A percentile compares a stretch with the other conserved stretches of the same genome.
These are phyloP conservation scores for Lysandra bellargus DNA, from an alignment of 2,888 invertebrate genomes.

Conservation along the genomic window DNA sequence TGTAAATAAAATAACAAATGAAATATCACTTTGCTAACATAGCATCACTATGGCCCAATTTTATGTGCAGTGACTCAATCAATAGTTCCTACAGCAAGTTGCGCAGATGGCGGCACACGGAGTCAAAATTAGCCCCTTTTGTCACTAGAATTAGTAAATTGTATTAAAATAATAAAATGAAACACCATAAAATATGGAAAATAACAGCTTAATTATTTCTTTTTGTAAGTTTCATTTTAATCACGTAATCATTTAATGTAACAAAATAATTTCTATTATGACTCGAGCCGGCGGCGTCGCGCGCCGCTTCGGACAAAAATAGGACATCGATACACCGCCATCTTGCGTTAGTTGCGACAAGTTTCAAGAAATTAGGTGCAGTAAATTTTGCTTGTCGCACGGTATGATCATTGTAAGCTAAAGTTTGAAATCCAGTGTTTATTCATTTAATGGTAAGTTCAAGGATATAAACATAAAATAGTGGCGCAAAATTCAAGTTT, in stretches of 20 bases:
- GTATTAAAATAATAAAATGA: not conserved
- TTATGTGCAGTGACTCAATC: slow-evolving; percentile 18
- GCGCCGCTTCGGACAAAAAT: slow-evolving; percentile 37
- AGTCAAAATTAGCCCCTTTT: slow-evolving; percentile 41
- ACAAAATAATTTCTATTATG: slow-evolving; percentile 39
- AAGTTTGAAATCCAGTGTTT: slow-evolving; percentile 58
- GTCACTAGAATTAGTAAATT: not conserved
- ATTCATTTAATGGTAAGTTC: slow-evolving; percentile 66
- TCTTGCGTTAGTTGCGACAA: slow-evolving; percentile 71
- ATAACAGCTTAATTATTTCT: not conserved
- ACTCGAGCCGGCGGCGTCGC: slow-evolving; percentile 40
- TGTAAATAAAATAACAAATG: slow-evolving; percentile 34
- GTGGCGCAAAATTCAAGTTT: slow-evolving; percentile 72
- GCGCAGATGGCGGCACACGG: slow-evolving; percentile 63
- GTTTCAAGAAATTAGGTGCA: slow-evolving; percentile 60
- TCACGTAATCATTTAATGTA: not conserved
- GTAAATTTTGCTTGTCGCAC: slow-evolving; percentile 53
- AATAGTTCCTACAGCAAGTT: slow-evolving; percentile 35
- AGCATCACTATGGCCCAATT: slow-evolving; percentile 20
- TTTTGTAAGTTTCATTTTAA: not conserved
- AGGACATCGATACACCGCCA: slow-evolving; percentile 68
- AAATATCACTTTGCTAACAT: slow-evolving; percentile 26
- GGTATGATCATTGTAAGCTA: slow-evolving; percentile 49
- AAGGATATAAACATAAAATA: slow-evolving; percentile 51
- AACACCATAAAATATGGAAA: not conserved